phyloP scores from a whole-genome alignment of 2,797 vertebrate species.

The Gallinago stenura region DNA sequence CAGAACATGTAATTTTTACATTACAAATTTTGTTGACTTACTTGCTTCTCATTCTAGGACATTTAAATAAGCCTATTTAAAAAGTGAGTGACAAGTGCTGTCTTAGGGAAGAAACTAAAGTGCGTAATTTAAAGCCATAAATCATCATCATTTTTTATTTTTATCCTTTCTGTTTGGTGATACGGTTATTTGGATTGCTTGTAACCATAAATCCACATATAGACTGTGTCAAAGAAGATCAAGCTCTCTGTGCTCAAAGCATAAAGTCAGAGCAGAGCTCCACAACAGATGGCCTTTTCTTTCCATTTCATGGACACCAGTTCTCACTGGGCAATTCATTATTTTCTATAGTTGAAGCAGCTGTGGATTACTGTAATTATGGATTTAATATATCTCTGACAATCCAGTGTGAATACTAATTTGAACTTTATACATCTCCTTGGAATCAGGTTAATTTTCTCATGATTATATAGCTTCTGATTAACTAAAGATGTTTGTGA shows the following conservation, averaged over 20 bases:
- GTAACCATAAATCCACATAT: not conserved
- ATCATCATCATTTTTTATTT: not conserved
- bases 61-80: not conserved
- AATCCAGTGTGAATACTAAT: slow-evolving; percentile 63
- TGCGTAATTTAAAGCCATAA: not conserved
- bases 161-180: not conserved
- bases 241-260: not conserved
- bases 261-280: not conserved
- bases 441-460: slow-evolving; percentile 67
- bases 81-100: not conserved
- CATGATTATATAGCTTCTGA: slow-evolving; percentile 34
- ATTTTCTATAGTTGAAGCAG: slow-evolving; percentile 64
- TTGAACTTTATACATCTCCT: slow-evolving; percentile 61
- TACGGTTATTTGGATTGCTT: not conserved
- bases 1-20: not conserved
- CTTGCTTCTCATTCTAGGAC: not conserved
- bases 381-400: slow-evolving; percentile 61
- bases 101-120: not conserved
- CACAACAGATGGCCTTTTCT: slow-evolving; percentile 42
- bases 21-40: not conserved
- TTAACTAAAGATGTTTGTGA: slow-evolving; percentile 44
- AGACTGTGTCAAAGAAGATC: not conserved
- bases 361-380: slow-evolving; percentile 75
- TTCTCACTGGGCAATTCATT: slow-evolving; percentile 62
- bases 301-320: slow-evolving; percentile 27